phyloP scores from a whole-genome alignment of 2,797 vertebrate species.

The Parauchenoglanis punctatus region DNA sequence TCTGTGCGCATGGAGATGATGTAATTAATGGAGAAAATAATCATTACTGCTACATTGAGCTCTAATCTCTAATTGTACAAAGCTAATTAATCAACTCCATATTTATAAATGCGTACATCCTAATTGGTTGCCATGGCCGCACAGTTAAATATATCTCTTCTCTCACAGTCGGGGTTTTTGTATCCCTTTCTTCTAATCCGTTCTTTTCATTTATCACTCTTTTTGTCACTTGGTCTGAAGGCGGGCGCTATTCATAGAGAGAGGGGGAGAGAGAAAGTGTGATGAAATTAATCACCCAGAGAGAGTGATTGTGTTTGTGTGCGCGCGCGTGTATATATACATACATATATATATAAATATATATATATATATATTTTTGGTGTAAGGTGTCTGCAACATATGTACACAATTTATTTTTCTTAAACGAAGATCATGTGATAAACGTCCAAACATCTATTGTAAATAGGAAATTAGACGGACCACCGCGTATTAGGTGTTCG shows the following conservation, averaged over 20 bases:
- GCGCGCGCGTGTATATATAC: constrained; percentile 3
- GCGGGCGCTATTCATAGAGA: constrained; percentile 10
- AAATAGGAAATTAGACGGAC: constrained; percentile 64
- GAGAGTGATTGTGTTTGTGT: background rate
- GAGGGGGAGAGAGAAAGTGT: background rate
- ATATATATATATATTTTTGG: constrained; percentile 67
- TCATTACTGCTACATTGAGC: constrained; percentile 5
- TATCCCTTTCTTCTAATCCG: constrained; percentile 17
- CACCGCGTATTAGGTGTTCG: background rate
- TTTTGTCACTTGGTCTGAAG: constrained; percentile 10
- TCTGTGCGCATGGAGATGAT: background rate
- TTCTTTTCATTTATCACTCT: constrained; percentile 28
- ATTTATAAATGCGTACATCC: constrained; percentile 28
- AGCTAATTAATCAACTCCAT: constrained; percentile 34
- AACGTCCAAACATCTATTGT: constrained; percentile 78
- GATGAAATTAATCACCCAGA: constrained; percentile 20
- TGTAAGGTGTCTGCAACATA: constrained; percentile 73
- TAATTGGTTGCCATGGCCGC: constrained; percentile 49
- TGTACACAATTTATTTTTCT: constrained; percentile 79
- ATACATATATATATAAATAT: constrained; percentile 52
- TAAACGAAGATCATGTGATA: constrained; percentile 61
- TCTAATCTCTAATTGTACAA: constrained; percentile 23
- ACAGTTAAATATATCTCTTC: constrained; percentile 45
- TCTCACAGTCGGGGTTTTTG: constrained; percentile 12
- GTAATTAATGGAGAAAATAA: constrained; percentile 23